Percentiles rank a stretch among this genome's conserved stretches.
phyloP scores from a whole-genome alignment of 2,888 invertebrate genomes.

The Apocheima hispidaria region DNA sequence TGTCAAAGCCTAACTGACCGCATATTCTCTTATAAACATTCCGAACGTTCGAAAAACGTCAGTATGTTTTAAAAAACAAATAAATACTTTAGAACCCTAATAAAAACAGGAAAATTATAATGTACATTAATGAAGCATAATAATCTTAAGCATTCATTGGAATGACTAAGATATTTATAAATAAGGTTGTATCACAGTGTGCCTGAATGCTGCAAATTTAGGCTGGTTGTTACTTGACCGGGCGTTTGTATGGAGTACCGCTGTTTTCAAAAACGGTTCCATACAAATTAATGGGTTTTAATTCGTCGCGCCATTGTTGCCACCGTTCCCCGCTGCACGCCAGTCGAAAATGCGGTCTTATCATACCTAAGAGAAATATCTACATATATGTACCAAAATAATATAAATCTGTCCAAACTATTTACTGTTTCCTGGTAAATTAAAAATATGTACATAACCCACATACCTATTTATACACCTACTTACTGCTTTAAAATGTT shows the following conservation, averaged over 20 bases:
- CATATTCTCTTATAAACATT: too few relatives aligned
- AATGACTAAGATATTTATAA: neutral
- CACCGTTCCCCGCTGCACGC: neutral
- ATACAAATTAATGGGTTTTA: neutral
- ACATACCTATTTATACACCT: conserved; percentile 18
- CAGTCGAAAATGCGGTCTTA: neutral
- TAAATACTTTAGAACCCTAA: too few relatives aligned
- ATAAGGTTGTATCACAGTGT: conserved; percentile 8
- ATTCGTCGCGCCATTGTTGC: neutral
- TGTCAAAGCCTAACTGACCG: neutral
- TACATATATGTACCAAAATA: conserved; percentile 24
- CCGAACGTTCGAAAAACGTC: too few relatives aligned
- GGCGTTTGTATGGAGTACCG: too few relatives aligned
- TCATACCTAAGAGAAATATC: neutral
- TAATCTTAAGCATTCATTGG: neutral
- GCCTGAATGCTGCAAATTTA: neutral
- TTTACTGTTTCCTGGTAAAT: conserved; percentile 35
- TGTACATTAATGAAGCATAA: neutral
- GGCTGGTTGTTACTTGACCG: neutral
- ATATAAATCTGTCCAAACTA: conserved; percentile 44
- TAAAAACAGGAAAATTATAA: conserved; percentile 8
- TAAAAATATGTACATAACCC: conserved; percentile 22
- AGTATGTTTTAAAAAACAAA: neutral
- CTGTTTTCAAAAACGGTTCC: too few relatives aligned
- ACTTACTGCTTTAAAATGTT: conserved; percentile 29